These are phyloP conservation scores for Drosophila setifemur DNA, from an alignment of 1,140 invertebrate species.

Conservation along the genomic window DNA sequence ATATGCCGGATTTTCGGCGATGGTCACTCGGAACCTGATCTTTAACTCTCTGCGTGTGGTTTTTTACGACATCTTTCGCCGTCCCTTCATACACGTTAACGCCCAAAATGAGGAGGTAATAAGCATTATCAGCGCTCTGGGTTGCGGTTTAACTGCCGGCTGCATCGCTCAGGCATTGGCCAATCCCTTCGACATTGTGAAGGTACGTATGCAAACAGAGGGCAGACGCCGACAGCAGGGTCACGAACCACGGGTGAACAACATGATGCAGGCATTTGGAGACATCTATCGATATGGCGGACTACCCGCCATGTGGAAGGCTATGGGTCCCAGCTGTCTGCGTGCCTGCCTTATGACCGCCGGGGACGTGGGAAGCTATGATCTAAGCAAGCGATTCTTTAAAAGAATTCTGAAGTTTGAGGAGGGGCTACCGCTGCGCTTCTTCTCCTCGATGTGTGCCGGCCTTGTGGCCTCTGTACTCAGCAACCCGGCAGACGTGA, in stretches of 20 bases:
- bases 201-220: slow-evolving; percentile 56
- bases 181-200: slow-evolving; percentile 57
- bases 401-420: slow-evolving; percentile 17
- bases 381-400: slow-evolving; percentile 50
- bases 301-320: slow-evolving; percentile 28
- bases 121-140: neutral
- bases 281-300: slow-evolving; percentile 26
- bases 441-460: slow-evolving; percentile 42
- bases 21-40: slow-evolving; percentile 40
- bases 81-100: slow-evolving; percentile 8
- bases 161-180: slow-evolving; percentile 46
- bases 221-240: slow-evolving; percentile 7
- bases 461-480: slow-evolving; percentile 43
- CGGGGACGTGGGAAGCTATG: slow-evolving; percentile 59
- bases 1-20: slow-evolving; percentile 44
- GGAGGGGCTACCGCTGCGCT: slow-evolving; percentile 27
- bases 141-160: slow-evolving; percentile 30
- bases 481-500: slow-evolving; percentile 55
- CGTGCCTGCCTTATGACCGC: slow-evolving; percentile 52
- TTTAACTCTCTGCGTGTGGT: slow-evolving; percentile 52
- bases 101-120: neutral
- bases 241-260: slow-evolving; percentile 7
- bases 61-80: slow-evolving; percentile 51
- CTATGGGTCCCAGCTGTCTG: slow-evolving; percentile 38
- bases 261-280: neutral